A percentile compares a stretch with the other conserved stretches of the same genome.
These are phyloP conservation scores for Chymomyza amoena DNA, from an alignment of 2,888 invertebrate species.

Conservation along the genomic window DNA sequence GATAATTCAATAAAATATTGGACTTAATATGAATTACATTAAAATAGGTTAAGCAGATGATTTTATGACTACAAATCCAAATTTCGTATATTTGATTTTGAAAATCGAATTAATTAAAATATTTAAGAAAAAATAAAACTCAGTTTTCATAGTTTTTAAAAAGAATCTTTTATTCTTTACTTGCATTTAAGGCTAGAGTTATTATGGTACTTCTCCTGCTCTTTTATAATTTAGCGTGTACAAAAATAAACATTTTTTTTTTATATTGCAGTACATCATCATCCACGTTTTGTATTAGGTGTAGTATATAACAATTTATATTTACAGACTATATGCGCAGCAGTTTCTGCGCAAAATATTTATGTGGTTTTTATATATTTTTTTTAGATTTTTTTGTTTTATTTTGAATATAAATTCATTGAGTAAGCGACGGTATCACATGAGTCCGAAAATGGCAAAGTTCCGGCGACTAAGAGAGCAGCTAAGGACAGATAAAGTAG, in stretches of 20 bases:
- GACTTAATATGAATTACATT: too few species aligned
- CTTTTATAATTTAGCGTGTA: constrained; percentile 54
- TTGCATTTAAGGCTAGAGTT: constrained; percentile 75
- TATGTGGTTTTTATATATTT: constrained; percentile 22
- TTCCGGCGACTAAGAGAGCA: constrained; percentile 74
- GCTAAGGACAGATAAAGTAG: constrained; percentile 44
- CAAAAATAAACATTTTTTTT: constrained; percentile 25
- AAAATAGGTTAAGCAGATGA: too few species aligned
- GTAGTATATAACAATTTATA: constrained; percentile 44
- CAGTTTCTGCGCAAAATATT: constrained; percentile 48
- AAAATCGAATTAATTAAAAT: too few species aligned
- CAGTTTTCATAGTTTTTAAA: constrained; percentile 47
- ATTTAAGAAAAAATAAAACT: too few species aligned
- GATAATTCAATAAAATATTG: too few species aligned
- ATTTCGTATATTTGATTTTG: too few species aligned
- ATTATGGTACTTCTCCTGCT: constrained; percentile 59
- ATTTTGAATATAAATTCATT: constrained; percentile 56
- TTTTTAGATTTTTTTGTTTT: constrained; percentile 43
- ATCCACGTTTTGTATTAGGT: constrained; percentile 59
- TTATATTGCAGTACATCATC: constrained; percentile 29
- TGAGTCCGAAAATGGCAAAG: constrained; percentile 76
- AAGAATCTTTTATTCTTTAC: constrained; percentile 78
- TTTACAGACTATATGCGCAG: constrained; percentile 66
- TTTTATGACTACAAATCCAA: too few species aligned
- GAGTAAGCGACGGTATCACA: constrained; percentile 77